Percentiles rank a stretch among this genome's conserved stretches.
Conservation (phyloP, 37 sponge, comb jelly and placozoan genomes). For the Diacarnus erythraeanus region DNA sequence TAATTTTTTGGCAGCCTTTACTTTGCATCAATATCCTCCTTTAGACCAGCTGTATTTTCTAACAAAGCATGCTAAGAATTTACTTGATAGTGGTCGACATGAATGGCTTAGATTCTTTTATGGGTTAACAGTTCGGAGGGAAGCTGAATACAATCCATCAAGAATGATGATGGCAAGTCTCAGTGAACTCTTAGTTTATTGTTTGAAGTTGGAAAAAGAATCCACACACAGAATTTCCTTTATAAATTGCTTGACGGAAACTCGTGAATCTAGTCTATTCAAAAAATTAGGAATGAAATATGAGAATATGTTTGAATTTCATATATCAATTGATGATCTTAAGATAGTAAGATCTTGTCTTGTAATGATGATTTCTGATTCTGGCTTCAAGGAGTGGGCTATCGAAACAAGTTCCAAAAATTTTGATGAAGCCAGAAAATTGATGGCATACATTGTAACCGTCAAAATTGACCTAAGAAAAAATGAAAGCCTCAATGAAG, state of each 20-base stretch:
- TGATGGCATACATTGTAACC: not conserved
- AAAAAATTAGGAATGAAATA: not conserved
- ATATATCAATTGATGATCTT: not conserved
- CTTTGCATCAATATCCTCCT: not conserved
- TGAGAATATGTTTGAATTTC: not conserved
- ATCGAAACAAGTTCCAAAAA: not conserved
- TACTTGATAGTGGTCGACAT: not conserved
- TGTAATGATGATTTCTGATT: not conserved
- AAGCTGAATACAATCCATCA: slow-evolving; percentile 1
- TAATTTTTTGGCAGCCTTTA: slow-evolving; percentile 13
- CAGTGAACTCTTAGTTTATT: not conserved
- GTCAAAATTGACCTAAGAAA: not conserved
- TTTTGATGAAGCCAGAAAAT: not conserved
- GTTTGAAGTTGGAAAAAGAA: not conserved
- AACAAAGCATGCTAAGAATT: not conserved
- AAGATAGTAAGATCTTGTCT: not conserved
- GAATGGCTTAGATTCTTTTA: slow-evolving; percentile 3
- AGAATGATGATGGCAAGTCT: not conserved
- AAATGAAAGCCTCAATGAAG: not conserved
- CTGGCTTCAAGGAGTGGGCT: slow-evolving; percentile 6
- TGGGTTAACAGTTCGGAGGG: slow-evolving; percentile 1
- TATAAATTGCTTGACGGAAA: slow-evolving; percentile 14
- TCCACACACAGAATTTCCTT: not conserved
- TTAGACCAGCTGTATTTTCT: slow-evolving; percentile 9
- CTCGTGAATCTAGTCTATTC: not conserved